Conservation (phyloP, 2,888 invertebrate species). For the Caenorhabditis parvicauda region DNA sequence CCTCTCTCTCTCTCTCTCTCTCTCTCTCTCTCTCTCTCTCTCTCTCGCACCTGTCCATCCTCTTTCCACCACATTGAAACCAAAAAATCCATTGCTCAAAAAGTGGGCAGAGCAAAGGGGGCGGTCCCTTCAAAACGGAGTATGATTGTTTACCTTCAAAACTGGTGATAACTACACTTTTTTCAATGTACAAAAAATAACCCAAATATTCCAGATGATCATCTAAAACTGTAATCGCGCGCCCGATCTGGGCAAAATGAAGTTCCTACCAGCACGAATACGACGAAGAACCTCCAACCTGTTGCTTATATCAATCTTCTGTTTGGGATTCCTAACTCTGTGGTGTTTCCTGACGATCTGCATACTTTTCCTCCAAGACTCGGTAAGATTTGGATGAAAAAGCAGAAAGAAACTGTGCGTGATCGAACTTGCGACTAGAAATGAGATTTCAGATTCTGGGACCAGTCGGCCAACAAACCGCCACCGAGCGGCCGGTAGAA, state of each 20-base stretch:
- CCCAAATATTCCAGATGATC: too few species aligned
- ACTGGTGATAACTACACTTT: too few species aligned
- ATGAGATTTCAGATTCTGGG: slow-evolving; percentile 15
- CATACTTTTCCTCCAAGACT: slow-evolving; percentile 55
- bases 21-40: slow-evolving; percentile 5
- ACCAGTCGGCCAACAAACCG: background rate
- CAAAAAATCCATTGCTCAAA: slow-evolving; percentile 1
- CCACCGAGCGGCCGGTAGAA: background rate
- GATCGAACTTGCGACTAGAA: background rate
- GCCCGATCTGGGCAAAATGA: too few species aligned
- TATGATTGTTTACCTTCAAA: too few species aligned
- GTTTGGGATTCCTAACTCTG: slow-evolving; percentile 47
- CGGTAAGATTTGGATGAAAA: slow-evolving; percentile 19
- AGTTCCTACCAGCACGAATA: too few species aligned
- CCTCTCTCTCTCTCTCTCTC: slow-evolving; percentile 1
- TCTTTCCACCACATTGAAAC: slow-evolving; percentile 2
- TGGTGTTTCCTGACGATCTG: slow-evolving; percentile 58
- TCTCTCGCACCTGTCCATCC: slow-evolving; percentile 4
- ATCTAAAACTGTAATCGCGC: too few species aligned
- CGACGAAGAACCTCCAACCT: too few species aligned
- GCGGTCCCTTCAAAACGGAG: too few species aligned
- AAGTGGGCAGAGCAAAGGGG: too few species aligned
- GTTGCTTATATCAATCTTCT: slow-evolving; percentile 11
- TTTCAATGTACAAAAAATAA: too few species aligned
- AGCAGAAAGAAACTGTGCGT: too few species aligned